These are phyloP conservation scores for Punctoribates punctum DNA, from an alignment of 2,888 invertebrate genomes.

Conservation along the genomic window DNA sequence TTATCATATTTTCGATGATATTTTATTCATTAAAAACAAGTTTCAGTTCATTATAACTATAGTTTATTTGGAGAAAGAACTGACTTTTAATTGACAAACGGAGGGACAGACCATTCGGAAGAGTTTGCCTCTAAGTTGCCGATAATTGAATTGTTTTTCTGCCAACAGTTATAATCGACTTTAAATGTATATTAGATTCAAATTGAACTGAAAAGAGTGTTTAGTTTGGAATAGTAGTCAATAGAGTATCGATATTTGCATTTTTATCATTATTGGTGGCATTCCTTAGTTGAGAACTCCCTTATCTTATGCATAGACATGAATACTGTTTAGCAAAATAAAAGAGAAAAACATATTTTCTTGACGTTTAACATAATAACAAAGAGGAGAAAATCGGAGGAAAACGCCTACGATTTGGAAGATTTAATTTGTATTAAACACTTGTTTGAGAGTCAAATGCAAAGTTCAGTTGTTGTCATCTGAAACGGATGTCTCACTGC, in stretches of 20 bases:
- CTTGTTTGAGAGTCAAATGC: slow-evolving; percentile 11
- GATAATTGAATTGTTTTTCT: slow-evolving; percentile 28
- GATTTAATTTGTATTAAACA: slow-evolving; percentile 33
- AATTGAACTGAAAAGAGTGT: not conserved
- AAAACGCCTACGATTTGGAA: slow-evolving; percentile 29
- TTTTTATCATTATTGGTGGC: slow-evolving; percentile 9
- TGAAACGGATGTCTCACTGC: slow-evolving; percentile 35
- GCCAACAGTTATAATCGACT: slow-evolving; percentile 24
- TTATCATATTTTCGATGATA: slow-evolving; percentile 2
- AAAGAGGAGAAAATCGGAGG: not conserved
- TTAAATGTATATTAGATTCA: slow-evolving; percentile 25
- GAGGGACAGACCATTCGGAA: not conserved
- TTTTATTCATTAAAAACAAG: slow-evolving; percentile 8
- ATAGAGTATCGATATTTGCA: not conserved
- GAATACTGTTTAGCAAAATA: too few relatives aligned
- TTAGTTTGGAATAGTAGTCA: too few relatives aligned
- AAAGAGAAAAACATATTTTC: too few relatives aligned
- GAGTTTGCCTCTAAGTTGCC: not conserved
- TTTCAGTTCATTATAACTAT: slow-evolving; percentile 26
- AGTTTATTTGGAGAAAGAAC: not conserved
- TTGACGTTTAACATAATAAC: not conserved
- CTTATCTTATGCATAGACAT: not conserved
- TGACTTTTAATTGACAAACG: slow-evolving; percentile 7
- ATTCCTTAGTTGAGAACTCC: not conserved
- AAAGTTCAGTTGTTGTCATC: slow-evolving; percentile 25